Base-by-base conservation (phyloP, 2,888 invertebrate species). In the Mycalesis mineus region DNA sequence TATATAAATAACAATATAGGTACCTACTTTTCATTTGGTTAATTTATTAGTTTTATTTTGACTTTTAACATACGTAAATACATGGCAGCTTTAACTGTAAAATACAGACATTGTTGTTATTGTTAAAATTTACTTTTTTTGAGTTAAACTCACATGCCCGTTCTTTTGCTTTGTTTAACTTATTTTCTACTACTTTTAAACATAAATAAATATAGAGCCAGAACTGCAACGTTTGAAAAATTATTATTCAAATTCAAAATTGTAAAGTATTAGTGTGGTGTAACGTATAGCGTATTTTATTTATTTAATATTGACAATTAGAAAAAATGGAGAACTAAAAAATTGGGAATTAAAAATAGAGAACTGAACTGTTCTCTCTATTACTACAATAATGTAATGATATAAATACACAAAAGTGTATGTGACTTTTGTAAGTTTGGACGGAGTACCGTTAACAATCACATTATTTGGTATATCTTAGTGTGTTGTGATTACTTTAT, bases 81-180 rank as follows among this genome's bases (percentile, higher is more conserved):
- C 33, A 7, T 33, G 33, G 33, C 9, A 33, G 8, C 8, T 33
- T 33, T 33, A 33, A 33, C 3, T 33, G 33, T 7, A 7, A 33
- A 33, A 33, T 33, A 33, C 9, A 9, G 4, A 36, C 14, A n/a
- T 55, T 49, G 55, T 69, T 71, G 65, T 74, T 72, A 65, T 71
- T 69, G 69, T 71, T 70, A 67, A 67, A 13, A 3, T 31, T 45
- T 57, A 63, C 55, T 64, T 64, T 63, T 64, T 73, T 77, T 81
- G 88, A 88, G 88, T 88, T 71, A 80, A 85, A 88, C 88, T 88
- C 88, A 78, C 61, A 56, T 70, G 82, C 83, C 84, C 62, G 47
- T 62, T 62, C 40, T 56, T 62, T 64, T 64, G 63, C 62, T 64
- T 55, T 60, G 62, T 60, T 60, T 64, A 55, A 65, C 62, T 65